Percentiles rank a stretch among this genome's conserved stretches.
Evolutionary conservation across 2,113 vertebrate genomes (phyloP).

Genomic region (Epinephelus lanceolatus): DNA sequence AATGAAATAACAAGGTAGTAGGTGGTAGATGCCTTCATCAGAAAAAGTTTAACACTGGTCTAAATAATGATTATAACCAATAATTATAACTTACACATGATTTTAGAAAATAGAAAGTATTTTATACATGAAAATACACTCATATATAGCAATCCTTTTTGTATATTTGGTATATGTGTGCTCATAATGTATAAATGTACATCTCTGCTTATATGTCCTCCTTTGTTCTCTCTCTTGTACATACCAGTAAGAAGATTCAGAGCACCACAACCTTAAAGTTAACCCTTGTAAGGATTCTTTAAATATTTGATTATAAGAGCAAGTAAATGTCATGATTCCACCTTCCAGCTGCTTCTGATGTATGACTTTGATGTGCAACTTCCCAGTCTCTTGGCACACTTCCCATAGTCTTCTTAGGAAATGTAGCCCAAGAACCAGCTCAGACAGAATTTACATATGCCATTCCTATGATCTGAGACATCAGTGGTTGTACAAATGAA

Average conservation of each 20-base stretch:
- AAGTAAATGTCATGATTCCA: constrained; percentile 54
- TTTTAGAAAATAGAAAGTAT: no score
- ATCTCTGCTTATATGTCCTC: background rate
- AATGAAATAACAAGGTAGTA: background rate
- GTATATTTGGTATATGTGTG: background rate
- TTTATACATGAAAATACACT: no score
- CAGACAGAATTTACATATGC: constrained; percentile 62
- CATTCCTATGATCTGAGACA: constrained; percentile 65
- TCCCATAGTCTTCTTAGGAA: constrained; percentile 48
- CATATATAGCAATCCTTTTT: no score
- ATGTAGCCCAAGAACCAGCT: constrained; percentile 32
- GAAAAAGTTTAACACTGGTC: no score
- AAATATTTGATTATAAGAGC: constrained; percentile 58
- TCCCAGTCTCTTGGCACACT: constrained; percentile 51
- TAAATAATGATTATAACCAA: no score
- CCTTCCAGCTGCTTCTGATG: constrained; percentile 60
- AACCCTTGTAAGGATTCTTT: constrained; percentile 47
- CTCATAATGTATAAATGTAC: background rate
- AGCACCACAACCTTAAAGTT: constrained; percentile 16
- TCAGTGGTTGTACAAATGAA: constrained; percentile 56
- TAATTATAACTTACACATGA: no score
- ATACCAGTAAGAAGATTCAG: constrained; percentile 13
- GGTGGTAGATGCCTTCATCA: no score
- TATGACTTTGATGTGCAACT: constrained; percentile 66
- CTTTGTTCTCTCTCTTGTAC: background rate